Base-by-base conservation (phyloP, 2,113 vertebrate genomes). In the Thamnaconus septentrionalis region DNA sequence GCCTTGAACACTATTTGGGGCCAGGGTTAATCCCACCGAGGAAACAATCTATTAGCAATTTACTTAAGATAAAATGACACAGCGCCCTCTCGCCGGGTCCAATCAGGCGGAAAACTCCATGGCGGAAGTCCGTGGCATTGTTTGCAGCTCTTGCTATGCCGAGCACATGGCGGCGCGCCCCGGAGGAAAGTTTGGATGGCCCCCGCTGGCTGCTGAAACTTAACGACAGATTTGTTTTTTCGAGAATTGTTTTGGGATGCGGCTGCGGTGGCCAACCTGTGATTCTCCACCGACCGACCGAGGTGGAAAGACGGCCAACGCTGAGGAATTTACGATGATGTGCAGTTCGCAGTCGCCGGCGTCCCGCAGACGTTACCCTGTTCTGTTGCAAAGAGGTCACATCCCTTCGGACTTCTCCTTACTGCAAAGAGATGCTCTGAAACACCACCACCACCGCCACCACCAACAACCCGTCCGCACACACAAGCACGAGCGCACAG, bases 141-240 rank as follows among this genome's bases (percentile, higher is more conserved):
- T 64, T 57, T 62, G 18, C 65, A 40, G 71, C 10, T 59, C 67
- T 84, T 84, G 79, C 73, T 79, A 86, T 83, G 70, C 81, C 49
- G 59, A 53, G 62, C 85, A 81, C 77, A 85, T 66, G 67, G 69
- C 58, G 79, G 80, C 58, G 66, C 73, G 75, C 79, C 81, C 76
- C 85, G 78, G 87, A 81, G 18, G 18, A 84, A 79, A 76, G 79
- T 77, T 81, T 81, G 78, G 81, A 75, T 65, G 77, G 82, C 66
- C 64, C 1, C 18, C 18, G 18, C 68, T 72, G 76, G 70, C 77
- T 83, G 79, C 84, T 80, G 64, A 77, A 73, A 71, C 77, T 85
- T 12, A 52, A 31, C n/a, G n/a, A 74, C 77, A 82, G 75, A 85
- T 84, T 85, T 78, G n/a, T n/a, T 79, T 74, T 76, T 50, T 50